These are phyloP conservation scores for Mirounga angustirostris DNA, from an alignment of 2,113 vertebrate species.

Conservation along the genomic window DNA sequence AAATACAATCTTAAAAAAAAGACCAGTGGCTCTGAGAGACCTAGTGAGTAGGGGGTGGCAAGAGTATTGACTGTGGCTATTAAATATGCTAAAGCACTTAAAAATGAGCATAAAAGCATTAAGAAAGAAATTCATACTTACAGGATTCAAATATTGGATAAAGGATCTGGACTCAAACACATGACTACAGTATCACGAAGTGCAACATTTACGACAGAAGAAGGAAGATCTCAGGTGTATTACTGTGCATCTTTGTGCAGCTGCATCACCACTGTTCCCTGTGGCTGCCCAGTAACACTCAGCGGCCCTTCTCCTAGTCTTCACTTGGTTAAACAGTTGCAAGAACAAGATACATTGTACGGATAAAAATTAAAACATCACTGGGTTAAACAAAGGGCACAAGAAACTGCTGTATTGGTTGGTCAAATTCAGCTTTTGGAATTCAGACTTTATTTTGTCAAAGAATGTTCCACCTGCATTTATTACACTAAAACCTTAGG, in stretches of 20 bases:
- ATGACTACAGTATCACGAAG: not conserved
- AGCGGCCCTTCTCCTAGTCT: not conserved
- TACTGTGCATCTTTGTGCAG: not conserved
- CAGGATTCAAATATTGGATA: not conserved
- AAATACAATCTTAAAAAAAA: no score
- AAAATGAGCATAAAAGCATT: not conserved
- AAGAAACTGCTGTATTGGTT: not conserved
- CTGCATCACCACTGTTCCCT: not conserved
- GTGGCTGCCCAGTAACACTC: not conserved
- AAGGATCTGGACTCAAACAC: not conserved
- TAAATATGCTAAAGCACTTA: not conserved
- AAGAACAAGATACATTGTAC: not conserved
- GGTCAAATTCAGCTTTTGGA: slow-evolving; percentile 51
- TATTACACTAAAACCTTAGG: slow-evolving; percentile 46
- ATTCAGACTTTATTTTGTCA: slow-evolving; percentile 36
- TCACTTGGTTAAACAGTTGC: slow-evolving; percentile 3
- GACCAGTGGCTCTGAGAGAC: slow-evolving; percentile 8
- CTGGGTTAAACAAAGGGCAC: not conserved
- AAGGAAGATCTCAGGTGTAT: not conserved
- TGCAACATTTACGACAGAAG: not conserved
- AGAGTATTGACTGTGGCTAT: not conserved
- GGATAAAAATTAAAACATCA: slow-evolving; percentile 51
- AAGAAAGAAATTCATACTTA: not conserved
- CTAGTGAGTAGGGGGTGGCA: not conserved
- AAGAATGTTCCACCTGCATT: slow-evolving; percentile 28